phyloP scores from a whole-genome alignment of 92 coral and sea anemone genomes.

The Siderastrea siderea region DNA sequence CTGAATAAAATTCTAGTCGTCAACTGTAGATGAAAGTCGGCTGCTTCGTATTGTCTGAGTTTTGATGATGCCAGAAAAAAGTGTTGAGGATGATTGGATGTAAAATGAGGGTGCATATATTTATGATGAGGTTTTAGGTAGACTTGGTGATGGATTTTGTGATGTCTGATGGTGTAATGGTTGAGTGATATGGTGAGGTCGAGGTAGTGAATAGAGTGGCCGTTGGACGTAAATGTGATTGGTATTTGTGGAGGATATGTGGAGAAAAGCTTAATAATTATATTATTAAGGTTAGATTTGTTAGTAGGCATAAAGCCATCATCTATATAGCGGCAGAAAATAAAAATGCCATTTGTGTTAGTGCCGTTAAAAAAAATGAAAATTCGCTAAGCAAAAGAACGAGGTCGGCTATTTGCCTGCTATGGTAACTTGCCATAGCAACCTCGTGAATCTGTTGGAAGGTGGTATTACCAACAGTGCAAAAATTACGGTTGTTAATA shows the following conservation, averaged over 20 bases:
- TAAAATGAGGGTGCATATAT: slow-evolving; percentile 58
- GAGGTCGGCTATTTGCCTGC: too few relatives aligned
- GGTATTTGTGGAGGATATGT: slow-evolving; percentile 38
- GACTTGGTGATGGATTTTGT: slow-evolving; percentile 32
- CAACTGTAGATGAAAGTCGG: slow-evolving; percentile 8
- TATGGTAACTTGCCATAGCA: too few relatives aligned
- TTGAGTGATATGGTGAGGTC: slow-evolving; percentile 36
- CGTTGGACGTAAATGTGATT: slow-evolving; percentile 29
- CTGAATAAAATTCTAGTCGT: slow-evolving; percentile 25
- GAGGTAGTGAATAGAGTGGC: slow-evolving; percentile 22
- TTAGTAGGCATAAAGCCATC: slow-evolving; percentile 43
- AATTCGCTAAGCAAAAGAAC: too few relatives aligned
- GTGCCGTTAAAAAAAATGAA: too few relatives aligned
- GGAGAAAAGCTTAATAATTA: background rate
- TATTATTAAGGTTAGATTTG: background rate
- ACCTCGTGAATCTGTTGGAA: too few relatives aligned
- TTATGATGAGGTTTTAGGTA: slow-evolving; percentile 55
- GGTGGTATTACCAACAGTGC: too few relatives aligned
- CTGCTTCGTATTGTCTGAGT: slow-evolving; percentile 39
- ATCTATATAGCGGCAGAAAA: slow-evolving; percentile 41
- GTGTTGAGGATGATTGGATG: slow-evolving; percentile 59
- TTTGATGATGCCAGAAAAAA: too few relatives aligned
- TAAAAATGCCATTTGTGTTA: background rate
- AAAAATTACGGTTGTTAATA: too few relatives aligned
- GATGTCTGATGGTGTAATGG: background rate